These are phyloP conservation scores for Ia io DNA, from an alignment of 2,113 vertebrate genomes.

Conservation along the genomic window DNA sequence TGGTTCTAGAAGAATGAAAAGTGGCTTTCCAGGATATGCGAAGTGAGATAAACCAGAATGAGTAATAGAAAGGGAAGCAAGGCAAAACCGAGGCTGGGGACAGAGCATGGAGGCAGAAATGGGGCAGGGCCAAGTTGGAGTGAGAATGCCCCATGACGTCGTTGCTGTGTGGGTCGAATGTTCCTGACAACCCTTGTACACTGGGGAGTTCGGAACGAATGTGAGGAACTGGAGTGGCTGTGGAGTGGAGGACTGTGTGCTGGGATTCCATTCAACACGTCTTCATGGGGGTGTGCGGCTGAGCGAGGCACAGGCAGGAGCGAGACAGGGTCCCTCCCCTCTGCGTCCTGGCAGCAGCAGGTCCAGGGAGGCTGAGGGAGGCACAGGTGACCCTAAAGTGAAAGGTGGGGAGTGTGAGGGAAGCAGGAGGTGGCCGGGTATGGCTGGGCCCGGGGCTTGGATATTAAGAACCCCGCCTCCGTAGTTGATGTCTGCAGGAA, in stretches of 20 bases:
- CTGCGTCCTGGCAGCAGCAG: background rate
- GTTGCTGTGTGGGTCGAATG: background rate
- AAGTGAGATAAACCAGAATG: background rate
- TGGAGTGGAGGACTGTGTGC: fast-evolving
- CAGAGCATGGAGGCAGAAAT: fast-evolving
- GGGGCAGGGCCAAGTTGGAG: background rate
- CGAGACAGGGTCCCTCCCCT: background rate
- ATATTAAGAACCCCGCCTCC: background rate
- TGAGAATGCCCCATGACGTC: fast-evolving
- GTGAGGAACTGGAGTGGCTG: background rate
- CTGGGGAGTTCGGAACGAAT: background rate
- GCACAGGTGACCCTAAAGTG: background rate
- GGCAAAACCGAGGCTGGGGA: background rate
- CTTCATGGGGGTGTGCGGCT: fast-evolving
- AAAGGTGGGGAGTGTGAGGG: too few relatives aligned
- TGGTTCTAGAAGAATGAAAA: background rate
- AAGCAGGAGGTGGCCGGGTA: background rate
- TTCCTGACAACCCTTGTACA: background rate
- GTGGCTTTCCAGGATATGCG: background rate
- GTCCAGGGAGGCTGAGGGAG: fast-evolving
- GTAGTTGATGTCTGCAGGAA: background rate
- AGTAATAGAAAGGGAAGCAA: background rate
- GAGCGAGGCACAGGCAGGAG: background rate
- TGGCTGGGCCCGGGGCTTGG: background rate
- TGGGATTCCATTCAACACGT: background rate